Conservation (phyloP, 2,888 invertebrate species). For the Melanostoma mellinum region DNA sequence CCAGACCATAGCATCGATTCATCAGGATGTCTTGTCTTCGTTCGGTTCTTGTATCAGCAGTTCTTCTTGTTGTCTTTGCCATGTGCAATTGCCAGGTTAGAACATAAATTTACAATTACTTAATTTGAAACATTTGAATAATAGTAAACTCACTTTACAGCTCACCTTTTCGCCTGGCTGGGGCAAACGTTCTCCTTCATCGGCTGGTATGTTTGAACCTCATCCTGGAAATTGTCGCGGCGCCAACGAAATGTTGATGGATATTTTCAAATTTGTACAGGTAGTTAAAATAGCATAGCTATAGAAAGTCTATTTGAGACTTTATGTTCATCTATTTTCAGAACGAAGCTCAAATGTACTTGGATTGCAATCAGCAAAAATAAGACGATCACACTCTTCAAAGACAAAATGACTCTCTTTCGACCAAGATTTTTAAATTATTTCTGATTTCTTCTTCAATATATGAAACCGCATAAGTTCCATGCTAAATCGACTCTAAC, state of each 20-base stretch:
- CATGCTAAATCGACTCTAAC: slow-evolving; percentile 14
- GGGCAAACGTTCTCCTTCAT: slow-evolving; percentile 71
- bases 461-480: slow-evolving; percentile 52
- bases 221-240: slow-evolving; percentile 77
- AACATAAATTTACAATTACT: background rate
- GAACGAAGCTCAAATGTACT: slow-evolving; percentile 73
- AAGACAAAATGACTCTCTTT: slow-evolving; percentile 32
- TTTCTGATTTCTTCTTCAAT: background rate
- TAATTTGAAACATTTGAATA: background rate
- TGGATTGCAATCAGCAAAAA: slow-evolving; percentile 73
- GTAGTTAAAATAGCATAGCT: slow-evolving; percentile 55
- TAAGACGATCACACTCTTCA: background rate
- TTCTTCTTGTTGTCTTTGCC: slow-evolving; percentile 47
- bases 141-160: slow-evolving; percentile 20
- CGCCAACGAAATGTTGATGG: slow-evolving; percentile 80
- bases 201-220: slow-evolving; percentile 45
- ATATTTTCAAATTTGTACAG: slow-evolving; percentile 80
- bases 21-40: slow-evolving; percentile 63
- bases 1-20: slow-evolving; percentile 43
- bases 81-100: slow-evolving; percentile 59
- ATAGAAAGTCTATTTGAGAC: background rate
- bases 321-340: slow-evolving; percentile 21
- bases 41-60: slow-evolving; percentile 50
- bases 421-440: slow-evolving; percentile 5
- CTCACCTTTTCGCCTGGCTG: slow-evolving; percentile 74